Base-by-base conservation (phyloP, 1,140 invertebrate species). In the Nymphalis io region DNA sequence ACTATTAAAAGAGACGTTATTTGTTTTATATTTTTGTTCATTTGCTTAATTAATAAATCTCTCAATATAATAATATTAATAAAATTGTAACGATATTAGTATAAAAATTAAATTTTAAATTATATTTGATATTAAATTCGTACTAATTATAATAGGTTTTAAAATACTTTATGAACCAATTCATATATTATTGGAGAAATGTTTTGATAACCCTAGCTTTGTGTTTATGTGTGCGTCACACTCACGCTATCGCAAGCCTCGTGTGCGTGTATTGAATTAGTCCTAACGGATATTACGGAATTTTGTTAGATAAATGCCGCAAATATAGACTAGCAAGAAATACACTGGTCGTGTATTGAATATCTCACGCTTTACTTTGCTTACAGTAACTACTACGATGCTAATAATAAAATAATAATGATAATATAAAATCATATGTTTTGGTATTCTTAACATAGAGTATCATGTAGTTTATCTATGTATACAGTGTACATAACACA, bases 271-370 rank as follows among this genome's bases (percentile, higher is more conserved):
- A 84, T 84, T 83, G 79, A 84, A 85, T 85, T 88, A 88, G 75
- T 88, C 78, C 83, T 86, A 89, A 88, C 89, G 89, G 89, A 89
- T 91, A 88, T 89, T 89, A 90, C 88, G 81, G 88, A 88, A 90
- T 90, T 83, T 84, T 71, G 74, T 84, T 74, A 83, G 82, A 88
- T 86, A 88, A 87, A 88, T 87, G 68, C 83, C 76, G 80, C 70
- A 76, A 82, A 87, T 82, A 70, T 74, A 75, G 74, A 74, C 65
- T 79, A 79, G 74, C 71, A 73, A 77, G 73, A 73, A 75, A 59
- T 64, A 39, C 61, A 53, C 55, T 8, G 18, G 38, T 15, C 57
- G 40, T 70, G 39, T 23, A 42, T 60, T 44, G 55, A 64, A 70
- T 55, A 60, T 18, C 55, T 51, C n/a, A 63, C 27, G 57, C 51